These are phyloP conservation scores for Merluccius polli DNA, from an alignment of 2,797 vertebrate species.

Conservation along the genomic window DNA sequence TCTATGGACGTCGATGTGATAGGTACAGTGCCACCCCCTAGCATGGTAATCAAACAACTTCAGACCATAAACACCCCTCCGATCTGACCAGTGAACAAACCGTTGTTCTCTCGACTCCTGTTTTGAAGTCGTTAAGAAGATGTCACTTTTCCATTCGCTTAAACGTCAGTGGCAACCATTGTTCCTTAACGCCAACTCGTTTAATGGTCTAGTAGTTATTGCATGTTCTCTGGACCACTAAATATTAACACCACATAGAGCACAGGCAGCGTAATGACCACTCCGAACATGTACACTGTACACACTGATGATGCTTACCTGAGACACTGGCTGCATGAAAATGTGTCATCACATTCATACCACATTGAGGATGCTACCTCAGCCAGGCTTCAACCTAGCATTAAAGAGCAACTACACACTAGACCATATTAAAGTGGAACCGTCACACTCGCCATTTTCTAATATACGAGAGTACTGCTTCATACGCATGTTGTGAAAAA, in stretches of 20 bases:
- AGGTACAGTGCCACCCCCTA: neutral
- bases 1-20: no score
- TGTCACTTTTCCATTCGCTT: neutral
- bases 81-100: neutral
- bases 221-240: neutral
- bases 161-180: neutral
- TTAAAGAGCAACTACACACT: neutral
- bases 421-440: neutral
- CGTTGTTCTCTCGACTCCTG: neutral
- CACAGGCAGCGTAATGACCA: neutral
- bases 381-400: neutral
- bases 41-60: conserved; percentile 18
- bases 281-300: neutral
- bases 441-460: no score
- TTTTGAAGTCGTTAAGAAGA: neutral
- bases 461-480: no score
- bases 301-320: conserved; percentile 26
- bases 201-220: neutral
- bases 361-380: conserved; percentile 16
- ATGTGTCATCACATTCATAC: conserved; percentile 12
- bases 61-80: neutral
- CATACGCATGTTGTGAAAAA: neutral
- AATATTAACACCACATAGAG: neutral
- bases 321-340: neutral
- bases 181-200: neutral